phyloP scores from a whole-genome alignment of 2,113 vertebrate species.

The Apeltes quadracus region DNA sequence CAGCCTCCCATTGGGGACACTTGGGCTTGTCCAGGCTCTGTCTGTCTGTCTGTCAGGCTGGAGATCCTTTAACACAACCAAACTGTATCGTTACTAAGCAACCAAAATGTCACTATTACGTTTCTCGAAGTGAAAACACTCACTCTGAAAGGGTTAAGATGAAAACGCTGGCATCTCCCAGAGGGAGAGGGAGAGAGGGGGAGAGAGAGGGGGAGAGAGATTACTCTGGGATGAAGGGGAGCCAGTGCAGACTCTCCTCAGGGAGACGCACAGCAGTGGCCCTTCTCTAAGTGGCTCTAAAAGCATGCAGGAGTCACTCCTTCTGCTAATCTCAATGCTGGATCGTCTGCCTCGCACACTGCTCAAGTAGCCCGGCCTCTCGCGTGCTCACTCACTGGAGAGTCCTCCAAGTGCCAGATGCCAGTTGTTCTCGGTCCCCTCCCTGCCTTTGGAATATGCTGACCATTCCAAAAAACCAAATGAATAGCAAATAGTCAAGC shows the following conservation, averaged over 20 bases:
- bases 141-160: background rate
- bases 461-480: slow-evolving; percentile 9
- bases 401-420: slow-evolving; percentile 41
- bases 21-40: background rate
- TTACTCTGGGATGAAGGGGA: slow-evolving; percentile 36
- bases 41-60: too few relatives aligned
- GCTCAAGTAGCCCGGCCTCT: slow-evolving; percentile 17
- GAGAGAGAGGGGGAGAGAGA: slow-evolving; percentile 8
- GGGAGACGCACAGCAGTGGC: slow-evolving; percentile 45
- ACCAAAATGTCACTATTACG: background rate
- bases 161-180: background rate
- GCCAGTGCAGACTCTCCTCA: slow-evolving; percentile 39
- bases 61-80: background rate
- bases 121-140: background rate
- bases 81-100: background rate
- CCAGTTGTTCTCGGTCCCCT: slow-evolving; percentile 35
- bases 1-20: too few relatives aligned
- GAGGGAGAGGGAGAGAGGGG: background rate
- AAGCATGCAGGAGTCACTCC: slow-evolving; percentile 49
- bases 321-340: slow-evolving; percentile 45
- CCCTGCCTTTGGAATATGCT: slow-evolving; percentile 11
- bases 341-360: slow-evolving; percentile 28
- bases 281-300: slow-evolving; percentile 63
- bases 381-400: slow-evolving; percentile 15
- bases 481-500: background rate